These are phyloP conservation scores for Phragmatobia fuliginosa DNA, from an alignment of 2,888 invertebrate species.

Conservation along the genomic window DNA sequence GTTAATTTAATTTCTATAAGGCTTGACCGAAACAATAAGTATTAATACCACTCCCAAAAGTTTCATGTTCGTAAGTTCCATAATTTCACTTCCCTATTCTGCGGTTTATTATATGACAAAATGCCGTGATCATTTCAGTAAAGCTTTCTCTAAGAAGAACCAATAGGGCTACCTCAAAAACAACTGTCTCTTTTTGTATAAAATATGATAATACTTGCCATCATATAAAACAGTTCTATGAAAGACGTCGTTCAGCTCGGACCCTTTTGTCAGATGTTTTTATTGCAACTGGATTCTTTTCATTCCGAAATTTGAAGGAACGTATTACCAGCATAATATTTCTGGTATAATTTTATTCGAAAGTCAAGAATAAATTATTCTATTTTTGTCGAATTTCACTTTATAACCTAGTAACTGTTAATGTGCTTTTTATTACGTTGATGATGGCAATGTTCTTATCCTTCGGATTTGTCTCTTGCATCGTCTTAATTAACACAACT, in stretches of 20 bases:
- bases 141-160: background rate
- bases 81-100: background rate
- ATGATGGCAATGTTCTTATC: background rate
- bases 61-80: background rate
- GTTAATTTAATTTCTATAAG: background rate
- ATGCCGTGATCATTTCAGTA: background rate
- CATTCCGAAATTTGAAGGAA: background rate
- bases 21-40: background rate
- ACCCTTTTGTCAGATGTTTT: conserved; percentile 8
- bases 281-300: background rate
- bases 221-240: background rate
- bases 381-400: background rate
- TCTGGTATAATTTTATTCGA: background rate
- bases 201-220: background rate
- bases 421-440: accelerated
- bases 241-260: background rate
- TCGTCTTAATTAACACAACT: no score
- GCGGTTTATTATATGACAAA: background rate
- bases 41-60: background rate
- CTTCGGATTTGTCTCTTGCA: no score
- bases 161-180: background rate
- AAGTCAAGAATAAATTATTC: background rate
- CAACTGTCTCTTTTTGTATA: background rate
- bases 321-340: background rate
- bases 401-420: background rate